phyloP scores from a whole-genome alignment of 1,140 invertebrate species.

The Hesperophylax magnus region DNA sequence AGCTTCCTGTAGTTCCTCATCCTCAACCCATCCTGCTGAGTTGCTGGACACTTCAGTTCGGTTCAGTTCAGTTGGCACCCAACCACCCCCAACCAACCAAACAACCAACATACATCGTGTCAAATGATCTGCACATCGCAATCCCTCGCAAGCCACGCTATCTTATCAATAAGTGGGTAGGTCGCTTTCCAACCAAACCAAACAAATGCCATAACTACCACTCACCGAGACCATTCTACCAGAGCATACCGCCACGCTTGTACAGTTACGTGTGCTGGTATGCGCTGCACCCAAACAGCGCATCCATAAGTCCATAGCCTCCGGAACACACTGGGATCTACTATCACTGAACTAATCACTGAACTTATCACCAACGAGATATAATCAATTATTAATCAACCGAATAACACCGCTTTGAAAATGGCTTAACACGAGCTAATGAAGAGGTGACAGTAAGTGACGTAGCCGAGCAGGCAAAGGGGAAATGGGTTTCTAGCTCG shows the following conservation, averaged over 20 bases:
- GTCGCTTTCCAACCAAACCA: background rate
- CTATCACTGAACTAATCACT: slow-evolving; percentile 1
- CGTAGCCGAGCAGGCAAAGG: background rate
- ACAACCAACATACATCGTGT: slow-evolving; percentile 10
- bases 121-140: slow-evolving; percentile 6
- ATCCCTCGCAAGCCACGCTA: slow-evolving; percentile 7
- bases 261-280: slow-evolving; percentile 3
- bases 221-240: background rate
- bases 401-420: slow-evolving; percentile 38
- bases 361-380: background rate
- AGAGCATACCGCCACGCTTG: slow-evolving; percentile 2
- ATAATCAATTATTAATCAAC: slow-evolving; percentile 31
- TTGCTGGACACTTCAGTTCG: no score
- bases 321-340: background rate
- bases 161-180: slow-evolving; percentile 17
- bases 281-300: slow-evolving; percentile 1
- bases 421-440: slow-evolving; percentile 34
- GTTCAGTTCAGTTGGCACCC: background rate
- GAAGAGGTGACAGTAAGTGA: slow-evolving; percentile 6
- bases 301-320: background rate
- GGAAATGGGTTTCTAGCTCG: background rate
- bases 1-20: slow-evolving; percentile 49
- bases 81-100: background rate
- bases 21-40: background rate
- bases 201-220: slow-evolving; percentile 7